Conservation (phyloP, 2,113 vertebrate genomes). For the Oenanthe oenanthe region DNA sequence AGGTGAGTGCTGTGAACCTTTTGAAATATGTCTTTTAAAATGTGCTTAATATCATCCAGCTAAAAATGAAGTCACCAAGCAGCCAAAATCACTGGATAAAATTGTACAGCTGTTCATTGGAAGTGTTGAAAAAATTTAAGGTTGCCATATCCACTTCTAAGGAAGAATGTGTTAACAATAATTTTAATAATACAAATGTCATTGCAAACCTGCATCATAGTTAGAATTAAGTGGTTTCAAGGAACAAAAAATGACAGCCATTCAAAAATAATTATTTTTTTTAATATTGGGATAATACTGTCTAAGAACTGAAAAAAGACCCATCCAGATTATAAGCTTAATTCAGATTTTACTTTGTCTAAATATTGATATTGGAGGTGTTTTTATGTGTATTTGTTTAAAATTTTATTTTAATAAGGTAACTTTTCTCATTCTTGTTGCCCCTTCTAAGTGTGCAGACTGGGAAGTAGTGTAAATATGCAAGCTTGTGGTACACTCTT, state of each 20-base stretch:
- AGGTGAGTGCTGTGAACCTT: constrained; percentile 62
- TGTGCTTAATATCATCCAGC: not conserved
- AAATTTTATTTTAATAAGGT: not conserved
- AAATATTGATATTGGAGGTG: not conserved
- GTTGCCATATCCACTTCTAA: not conserved
- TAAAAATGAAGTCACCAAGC: not conserved
- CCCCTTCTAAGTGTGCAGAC: not conserved
- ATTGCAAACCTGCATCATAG: not conserved
- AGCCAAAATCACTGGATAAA: not conserved
- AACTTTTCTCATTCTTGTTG: not conserved
- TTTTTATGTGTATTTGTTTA: not conserved
- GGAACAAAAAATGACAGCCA: not conserved
- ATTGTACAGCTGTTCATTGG: not conserved
- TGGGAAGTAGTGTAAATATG: not conserved
- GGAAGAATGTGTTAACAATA: not conserved
- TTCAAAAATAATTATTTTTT: not conserved
- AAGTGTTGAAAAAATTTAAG: not conserved
- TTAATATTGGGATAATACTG: not conserved
- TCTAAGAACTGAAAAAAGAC: not conserved
- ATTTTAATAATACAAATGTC: not conserved
- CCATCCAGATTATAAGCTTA: not conserved
- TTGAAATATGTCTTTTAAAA: not conserved
- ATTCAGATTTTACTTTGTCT: not conserved
- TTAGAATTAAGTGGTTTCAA: not conserved
- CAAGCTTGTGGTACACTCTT: fast-evolving